Evolutionary conservation across 2,113 vertebrate genomes (phyloP), one percentile per base, ranked within the genome.

Genomic region (Chaenocephalus aceratus): DNA sequence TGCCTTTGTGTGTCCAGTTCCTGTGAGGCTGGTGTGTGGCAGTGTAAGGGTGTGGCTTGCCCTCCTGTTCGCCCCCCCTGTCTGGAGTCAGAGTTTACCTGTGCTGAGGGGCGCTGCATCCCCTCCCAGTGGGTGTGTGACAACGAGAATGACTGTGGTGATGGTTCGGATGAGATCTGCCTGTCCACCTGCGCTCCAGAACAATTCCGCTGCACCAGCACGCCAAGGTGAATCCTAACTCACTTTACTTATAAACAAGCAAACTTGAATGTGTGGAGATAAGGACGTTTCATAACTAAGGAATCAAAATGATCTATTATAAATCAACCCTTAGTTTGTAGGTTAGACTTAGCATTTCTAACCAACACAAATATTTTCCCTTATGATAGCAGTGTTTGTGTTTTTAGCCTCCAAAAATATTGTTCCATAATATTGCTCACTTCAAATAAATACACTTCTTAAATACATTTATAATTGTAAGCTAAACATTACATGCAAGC

Each of bases 121-220:
- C 96, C 97, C 2, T 84, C 82, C 0, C 88, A 93, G 1, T 98
- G 97, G 97, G 81, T 96, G 49, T 98, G 97, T 67, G 97, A 99
- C 92, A 95, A 97, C 3, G 96, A 98, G 86, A 95, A 98, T 0
- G 97, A 98, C 88, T 98, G 97, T 1, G 95, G 96, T 0, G 96
- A 98, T 0, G 97, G 97, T 45, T 97, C 96, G 0, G 97, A 99
- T 0, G 97, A 98, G 86, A 51, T 95, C 51, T 99, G 97, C 30
- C 86, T 87, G 0, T 62, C 72, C 11, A 93, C 90, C 51, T 98
- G 97, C 45, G 78, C 93, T 16, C 94, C 88, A 0, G 88, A 91
- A 6, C 93, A 94, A 8, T 93, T 94, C 72, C 96, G 84, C 80
- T 98, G 97, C 1, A 56, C 77, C 79, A 83, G 63, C 0, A 81